Percentiles rank a stretch among this genome's conserved stretches.
Evolutionary conservation across 2,888 invertebrate genomes (phyloP).

Genomic region (Clitarchus hookeri): DNA sequence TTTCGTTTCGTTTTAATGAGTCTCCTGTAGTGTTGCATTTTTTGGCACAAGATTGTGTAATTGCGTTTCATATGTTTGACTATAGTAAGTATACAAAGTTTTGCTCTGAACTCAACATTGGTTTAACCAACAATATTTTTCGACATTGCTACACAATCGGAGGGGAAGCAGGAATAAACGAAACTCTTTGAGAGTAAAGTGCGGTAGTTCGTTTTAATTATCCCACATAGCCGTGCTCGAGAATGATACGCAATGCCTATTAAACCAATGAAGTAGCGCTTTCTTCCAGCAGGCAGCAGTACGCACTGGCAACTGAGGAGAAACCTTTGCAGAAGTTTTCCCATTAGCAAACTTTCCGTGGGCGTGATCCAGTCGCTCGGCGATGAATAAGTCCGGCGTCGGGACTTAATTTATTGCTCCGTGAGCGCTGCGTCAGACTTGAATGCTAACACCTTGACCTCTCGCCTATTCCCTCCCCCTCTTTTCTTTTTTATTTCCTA

Average conservation of each 20-base stretch:
- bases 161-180: too few species aligned
- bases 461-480: background rate
- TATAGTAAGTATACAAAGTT: too few species aligned
- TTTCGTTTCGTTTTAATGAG: too few species aligned
- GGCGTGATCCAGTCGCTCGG: background rate
- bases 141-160: too few species aligned
- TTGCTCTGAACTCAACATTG: too few species aligned
- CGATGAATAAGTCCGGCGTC: background rate
- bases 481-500: background rate
- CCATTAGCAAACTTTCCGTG: background rate
- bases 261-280: background rate
- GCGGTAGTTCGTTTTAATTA: background rate
- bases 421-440: background rate
- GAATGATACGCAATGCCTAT: background rate
- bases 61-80: too few species aligned
- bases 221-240: background rate
- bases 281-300: background rate
- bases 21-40: too few species aligned
- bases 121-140: too few species aligned
- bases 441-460: constrained; percentile 8
- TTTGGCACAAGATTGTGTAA: too few species aligned
- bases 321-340: background rate
- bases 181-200: background rate
- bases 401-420: background rate
- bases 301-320: background rate